Evolutionary conservation across 2,888 invertebrate genomes (phyloP), one percentile per base, ranked within the genome.

Genomic region (Pandemis heparana): DNA sequence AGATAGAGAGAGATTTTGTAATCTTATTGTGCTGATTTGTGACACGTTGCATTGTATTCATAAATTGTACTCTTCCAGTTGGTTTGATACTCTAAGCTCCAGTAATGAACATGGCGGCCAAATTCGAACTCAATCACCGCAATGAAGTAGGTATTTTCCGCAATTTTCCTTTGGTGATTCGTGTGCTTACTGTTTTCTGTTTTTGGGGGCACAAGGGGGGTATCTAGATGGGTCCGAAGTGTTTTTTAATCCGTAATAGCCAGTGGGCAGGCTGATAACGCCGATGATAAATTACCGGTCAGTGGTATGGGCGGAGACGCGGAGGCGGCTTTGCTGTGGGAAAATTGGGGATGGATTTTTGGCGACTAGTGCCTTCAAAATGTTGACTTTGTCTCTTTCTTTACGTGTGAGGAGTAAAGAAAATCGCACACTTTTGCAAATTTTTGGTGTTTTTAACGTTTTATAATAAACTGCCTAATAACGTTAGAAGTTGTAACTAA

Each of bases 221-320:
- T 90, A 90, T 91, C 89, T 87, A 84, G 87, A 88, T 90, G 89
- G 87, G 77, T 80, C 87, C 84, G 87, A 87, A 90, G 87, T 90
- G 87, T 89, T 89, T 91, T 92, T 92, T 92, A 92, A 92, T 92
- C 91, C 88, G 82, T 89, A 91, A 92, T 90, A 88, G 90, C 79
- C 85, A 83, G 81, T 77, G 78, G 65, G 72, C 81, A 75, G 70
- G 67, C 87, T 85, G 92, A 92, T 92, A 92, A 86, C 87, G 87
- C 79, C 76, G 82, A 78, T 80, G 88, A 91, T 92, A 91, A 92
- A 87, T 85, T 86, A 91, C 86, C 79, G 84, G 74, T 75, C 75
- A 74, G 77, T 78, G 78, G 81, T 83, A 85, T 86, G 84, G 77
- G 84, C 75, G 69, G 41, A 9, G 51, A 59, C 78, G 72, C 82